Evolutionary conservation across 2,113 vertebrate species (phyloP), one percentile per base, ranked within the genome.

Genomic region (Prunella himalayana): DNA sequence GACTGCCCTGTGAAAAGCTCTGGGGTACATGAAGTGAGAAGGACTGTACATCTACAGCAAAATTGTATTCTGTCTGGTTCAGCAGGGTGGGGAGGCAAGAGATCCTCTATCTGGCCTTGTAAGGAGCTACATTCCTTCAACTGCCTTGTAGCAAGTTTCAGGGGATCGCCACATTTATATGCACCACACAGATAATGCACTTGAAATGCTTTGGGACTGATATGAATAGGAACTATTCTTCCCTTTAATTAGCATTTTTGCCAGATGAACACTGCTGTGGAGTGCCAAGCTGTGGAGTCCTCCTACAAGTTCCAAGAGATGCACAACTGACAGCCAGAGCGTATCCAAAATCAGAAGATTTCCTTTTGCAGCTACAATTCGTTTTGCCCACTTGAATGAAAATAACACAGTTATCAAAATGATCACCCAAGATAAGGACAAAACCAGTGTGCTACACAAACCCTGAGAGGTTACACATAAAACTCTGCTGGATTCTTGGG

Each of bases 221-320:
- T 93, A 94, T 93, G 96, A 98, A 97, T 84, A 97, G 94, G 85
- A 97, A 95, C 94, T 86, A 95, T 98, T 97, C 95, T 97, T 97
- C 95, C 92, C 94, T 96, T 95, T 96, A 97, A 97, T 94, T 97
- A 97, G 94, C 86, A 96, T 96, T 97, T 95, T 95, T 97, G 91
- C 90, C 94, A 93, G 90, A 98, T 97, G 93, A 97, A 95, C 96
- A 94, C 92, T 82, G 84, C 92, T 82, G 81, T 6, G 21, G 97
- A 97, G 95, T 87, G 88, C 92, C 96, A 94, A 94, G 88, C 91
- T 92, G 82, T 44, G 77, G 88, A 95, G 94, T 83, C 77, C 79
- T 95, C 85, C 82, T 93, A 82, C 88, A 95, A 95, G 86, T 94
- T 97, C 90, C 90, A 94, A 91, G 83, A 90, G 87, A 97, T 84